Base-by-base conservation (phyloP, 1,140 invertebrate species). In the Penaeus japonicus region DNA sequence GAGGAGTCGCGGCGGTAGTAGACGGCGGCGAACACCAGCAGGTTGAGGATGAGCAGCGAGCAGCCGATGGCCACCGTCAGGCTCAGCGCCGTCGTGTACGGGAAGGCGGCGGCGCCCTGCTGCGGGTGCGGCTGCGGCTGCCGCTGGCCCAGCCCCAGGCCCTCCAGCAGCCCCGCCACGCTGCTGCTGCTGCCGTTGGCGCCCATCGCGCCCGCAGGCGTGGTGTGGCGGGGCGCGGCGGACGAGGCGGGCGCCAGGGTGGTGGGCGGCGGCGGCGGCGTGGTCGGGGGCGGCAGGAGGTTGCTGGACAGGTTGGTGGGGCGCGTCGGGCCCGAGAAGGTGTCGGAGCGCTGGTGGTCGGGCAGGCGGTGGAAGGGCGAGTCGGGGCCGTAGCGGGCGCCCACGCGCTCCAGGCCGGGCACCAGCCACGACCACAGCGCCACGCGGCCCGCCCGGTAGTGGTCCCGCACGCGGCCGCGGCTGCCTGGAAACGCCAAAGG, bases 51-150 rank as follows among this genome's bases (percentile, higher is more conserved):
- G 4, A 99, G 94, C 18, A 98, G 94, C 75, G 96, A 95, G 91
- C 96, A 97, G 0, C 98, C 98, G 2, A 99, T 96, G 0, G 97
- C 97, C 84, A 99, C 97, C 0, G 97, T 98, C 4, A 98, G 96
- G 22, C 96, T 96, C 0, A 98, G 93, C 0, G 97, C 97, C 0
- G 97, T 97, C 0, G 96, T 97, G 92, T 97, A 97, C 57, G 96
- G 84, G 53, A 85, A 85, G 18, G 53, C 70, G 35, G 27, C 47
- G 47, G 47, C 47, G 4, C 47, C 47, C 47, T 47, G 47, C 47
- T 47, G 47, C 7, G 47, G 47, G 47, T 47, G n/a, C 15, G n/a
- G 57, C 12, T 54, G 80, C 27, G 20, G 54, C 47, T 85, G 84
- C 20, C 75, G 62, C 18, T 85, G 84, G 27, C 39, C 65, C 22